phyloP scores from a whole-genome alignment of 1,140 invertebrate genomes.

The Heliconius congener region DNA sequence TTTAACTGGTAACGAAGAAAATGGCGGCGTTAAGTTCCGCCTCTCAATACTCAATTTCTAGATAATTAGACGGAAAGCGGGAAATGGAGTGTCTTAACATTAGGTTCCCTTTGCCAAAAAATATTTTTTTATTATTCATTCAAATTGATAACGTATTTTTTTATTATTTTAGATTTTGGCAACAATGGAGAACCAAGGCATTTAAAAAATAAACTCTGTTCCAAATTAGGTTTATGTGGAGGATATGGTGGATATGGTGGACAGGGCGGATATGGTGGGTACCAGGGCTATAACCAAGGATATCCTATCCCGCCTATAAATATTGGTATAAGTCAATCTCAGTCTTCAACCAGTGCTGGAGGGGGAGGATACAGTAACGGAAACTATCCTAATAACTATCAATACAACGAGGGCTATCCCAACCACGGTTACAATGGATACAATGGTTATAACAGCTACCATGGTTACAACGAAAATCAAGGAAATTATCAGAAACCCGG shows the following conservation, averaged over 20 bases:
- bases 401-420: conserved; percentile 50
- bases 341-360: conserved; percentile 61
- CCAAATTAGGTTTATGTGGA: conserved; percentile 56
- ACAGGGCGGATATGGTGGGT: conserved; percentile 45
- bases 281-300: conserved; percentile 40
- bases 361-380: conserved; percentile 56
- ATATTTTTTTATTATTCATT: too few relatives aligned
- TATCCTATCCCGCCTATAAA: conserved; percentile 62
- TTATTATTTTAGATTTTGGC: conserved; percentile 19
- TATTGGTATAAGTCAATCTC: conserved; percentile 72
- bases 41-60: too few relatives aligned
- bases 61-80: too few relatives aligned
- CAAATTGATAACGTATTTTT: neutral
- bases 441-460: conserved; percentile 37
- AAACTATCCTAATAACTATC: conserved; percentile 64
- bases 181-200: conserved; percentile 44
- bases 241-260: conserved; percentile 35
- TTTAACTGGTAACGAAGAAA: too few relatives aligned
- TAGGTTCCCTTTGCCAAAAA: too few relatives aligned
- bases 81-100: too few relatives aligned
- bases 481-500: conserved; percentile 38
- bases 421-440: conserved; percentile 38
- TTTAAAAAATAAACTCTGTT: conserved; percentile 54
- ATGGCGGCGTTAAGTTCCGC: too few relatives aligned
- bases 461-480: neutral